Base-by-base conservation (phyloP, 2,113 vertebrate genomes). In the Tachuris rubrigastra region DNA sequence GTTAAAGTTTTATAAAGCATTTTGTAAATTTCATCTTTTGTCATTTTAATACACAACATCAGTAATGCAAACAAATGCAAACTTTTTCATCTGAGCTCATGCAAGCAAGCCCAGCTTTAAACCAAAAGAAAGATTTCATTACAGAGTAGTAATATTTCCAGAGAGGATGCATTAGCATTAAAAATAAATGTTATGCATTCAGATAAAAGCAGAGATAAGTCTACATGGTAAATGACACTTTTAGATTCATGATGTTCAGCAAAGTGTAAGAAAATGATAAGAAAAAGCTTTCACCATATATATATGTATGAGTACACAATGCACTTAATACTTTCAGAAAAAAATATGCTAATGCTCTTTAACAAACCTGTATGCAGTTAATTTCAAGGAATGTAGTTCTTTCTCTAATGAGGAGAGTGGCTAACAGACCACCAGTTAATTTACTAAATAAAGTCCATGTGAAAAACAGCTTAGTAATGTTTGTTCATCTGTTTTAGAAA, bases 161-260 rank as follows among this genome's bases (percentile, higher is more conserved):
- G 67, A 87, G 88, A 89, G 80, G 56, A 83, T 92, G 39, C 87
- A 92, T 96, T 96, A 96, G 11, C 94, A 95, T 96, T 97, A 97
- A 97, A 96, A 94, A 96, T 95, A 95, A 93, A 97, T 95, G 77
- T 2, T 83, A 42, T 53, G 33, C 46, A 47, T 86, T 92, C 66
- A 75, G 33, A 91, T 89, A 94, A 93, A 95, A 94, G 55, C 75
- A 95, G 44, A 95, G 30, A 78, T 84, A 84, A 81, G 39, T 87
- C 78, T 87, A 55, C 30, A 30, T 13, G 92, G 80, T 75, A 93
- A 95, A 93, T 77, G 31, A 87, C 55, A 37, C 67, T 47, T 95
- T 95, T 71, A 85, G 20, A 78, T 74, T 92, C 39, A 49, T 77
- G 58, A 50, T 93, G 92, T 87, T 95, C 65, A 90, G 46, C 73